phyloP scores from a whole-genome alignment of 2,113 vertebrate species.

The Bubo scandiacus region DNA sequence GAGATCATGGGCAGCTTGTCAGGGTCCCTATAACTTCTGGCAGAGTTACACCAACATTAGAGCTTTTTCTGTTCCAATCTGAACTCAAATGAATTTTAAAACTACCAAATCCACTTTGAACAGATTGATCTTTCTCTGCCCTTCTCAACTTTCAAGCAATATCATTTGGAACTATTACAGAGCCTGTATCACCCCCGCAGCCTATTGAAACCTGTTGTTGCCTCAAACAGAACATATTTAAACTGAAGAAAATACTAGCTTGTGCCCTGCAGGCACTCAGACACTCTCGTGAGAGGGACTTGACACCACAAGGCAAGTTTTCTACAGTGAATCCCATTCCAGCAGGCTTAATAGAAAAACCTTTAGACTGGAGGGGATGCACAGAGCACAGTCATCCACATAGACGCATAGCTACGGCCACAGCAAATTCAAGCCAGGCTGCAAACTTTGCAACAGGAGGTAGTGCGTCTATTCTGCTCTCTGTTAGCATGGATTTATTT shows the following conservation, averaged over 20 bases:
- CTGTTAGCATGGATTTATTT: background rate
- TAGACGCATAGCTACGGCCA: background rate
- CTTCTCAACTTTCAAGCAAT: background rate
- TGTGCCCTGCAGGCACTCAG: background rate
- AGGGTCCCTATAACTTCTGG: background rate
- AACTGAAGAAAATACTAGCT: background rate
- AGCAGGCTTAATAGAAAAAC: background rate
- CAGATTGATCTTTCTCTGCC: background rate
- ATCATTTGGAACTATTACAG: background rate
- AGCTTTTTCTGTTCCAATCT: background rate
- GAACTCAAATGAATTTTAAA: background rate
- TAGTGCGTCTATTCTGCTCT: background rate
- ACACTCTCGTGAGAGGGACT: background rate
- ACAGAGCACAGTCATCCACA: fast-evolving
- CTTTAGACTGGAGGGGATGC: background rate
- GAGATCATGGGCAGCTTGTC: background rate
- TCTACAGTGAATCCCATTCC: background rate
- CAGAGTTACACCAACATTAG: background rate
- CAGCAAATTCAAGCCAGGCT: background rate
- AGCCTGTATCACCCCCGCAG: background rate
- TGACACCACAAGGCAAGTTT: background rate
- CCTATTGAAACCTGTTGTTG: background rate
- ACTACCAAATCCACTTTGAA: background rate
- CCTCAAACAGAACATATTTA: background rate
- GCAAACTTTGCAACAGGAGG: background rate